Conservation (phyloP, 2,888 invertebrate genomes). For the Proisotoma minuta region DNA sequence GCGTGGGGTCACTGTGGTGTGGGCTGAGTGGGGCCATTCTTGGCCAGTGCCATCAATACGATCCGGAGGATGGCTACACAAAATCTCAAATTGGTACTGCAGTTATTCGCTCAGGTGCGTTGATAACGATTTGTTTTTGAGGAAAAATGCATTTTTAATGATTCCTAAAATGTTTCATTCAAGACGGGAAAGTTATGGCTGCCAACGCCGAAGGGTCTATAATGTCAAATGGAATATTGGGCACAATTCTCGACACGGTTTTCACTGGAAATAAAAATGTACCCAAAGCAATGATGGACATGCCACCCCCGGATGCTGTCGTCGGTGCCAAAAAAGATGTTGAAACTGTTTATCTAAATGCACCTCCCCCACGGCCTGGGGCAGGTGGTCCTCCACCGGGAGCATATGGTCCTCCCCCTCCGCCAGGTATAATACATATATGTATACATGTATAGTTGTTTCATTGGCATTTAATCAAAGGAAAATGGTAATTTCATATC, state of each 20-base stretch:
- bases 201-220: not conserved
- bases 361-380: not conserved
- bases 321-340: not conserved
- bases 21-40: not conserved
- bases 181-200: not conserved
- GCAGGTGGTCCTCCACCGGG: too few relatives aligned
- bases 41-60: slow-evolving; percentile 1
- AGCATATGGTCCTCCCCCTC: too few relatives aligned
- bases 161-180: too few relatives aligned
- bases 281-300: not conserved
- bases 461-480: too few relatives aligned
- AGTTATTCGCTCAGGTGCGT: not conserved
- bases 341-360: not conserved
- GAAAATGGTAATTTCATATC: too few relatives aligned
- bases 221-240: not conserved
- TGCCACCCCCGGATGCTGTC: not conserved
- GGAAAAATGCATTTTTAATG: too few relatives aligned
- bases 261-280: not conserved
- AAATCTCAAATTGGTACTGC: not conserved
- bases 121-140: too few relatives aligned
- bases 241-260: not conserved
- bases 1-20: not conserved
- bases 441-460: too few relatives aligned
- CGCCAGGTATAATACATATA: too few relatives aligned
- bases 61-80: not conserved